Base-by-base conservation (phyloP, 2,113 vertebrate genomes). In the Podocnemis expansa region DNA sequence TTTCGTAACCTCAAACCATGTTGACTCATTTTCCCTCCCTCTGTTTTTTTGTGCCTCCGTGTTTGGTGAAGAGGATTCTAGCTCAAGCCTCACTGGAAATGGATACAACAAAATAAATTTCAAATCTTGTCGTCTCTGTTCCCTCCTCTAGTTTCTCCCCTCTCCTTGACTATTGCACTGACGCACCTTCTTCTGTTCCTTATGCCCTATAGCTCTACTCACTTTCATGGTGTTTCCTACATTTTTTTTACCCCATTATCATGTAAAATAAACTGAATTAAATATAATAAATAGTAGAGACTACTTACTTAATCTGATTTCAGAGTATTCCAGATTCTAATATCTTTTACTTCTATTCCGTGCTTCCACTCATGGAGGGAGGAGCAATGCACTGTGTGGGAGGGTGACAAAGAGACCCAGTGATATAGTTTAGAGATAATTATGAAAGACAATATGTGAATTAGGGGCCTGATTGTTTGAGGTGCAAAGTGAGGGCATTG, bases 1-100 rank as follows among this genome's bases (percentile, higher is more conserved):
- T 11, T 56, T 84, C 8, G 43, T 34, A 31, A 9, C n/a, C 51
- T 63, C 60, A 27, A 0, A 2, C 6, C 0, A 0, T 14, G 75
- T 41, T 2, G 3, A 12, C 27, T 76, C 8, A 12, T 34, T 38
- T 56, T 47, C 76, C 49, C 47, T 41, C 1, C 8, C 1, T 8
- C 47, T 2, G 4, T 2, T 78, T 70, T 70, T 47, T 70, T 38
- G 63, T 27, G 41, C 25, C 41, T 27, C 41, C 22, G 6, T 76
- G 41, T 45, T 45, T 76, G 63, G 63, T 70, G 43, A 45, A 76
- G 73, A 27, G 73, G 14, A 45, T 45, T 45, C 6, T 76, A 76
- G 41, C 4, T 45, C 24, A 76, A 76, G 24, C 13, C 73, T 27
- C 38, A 34, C 19, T 80, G 47, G 79, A 73, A 54, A 27, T 38